Evolutionary conservation across 92 coral and sea anemone genomes (phyloP).

Genomic region (Porites divaricata): DNA sequence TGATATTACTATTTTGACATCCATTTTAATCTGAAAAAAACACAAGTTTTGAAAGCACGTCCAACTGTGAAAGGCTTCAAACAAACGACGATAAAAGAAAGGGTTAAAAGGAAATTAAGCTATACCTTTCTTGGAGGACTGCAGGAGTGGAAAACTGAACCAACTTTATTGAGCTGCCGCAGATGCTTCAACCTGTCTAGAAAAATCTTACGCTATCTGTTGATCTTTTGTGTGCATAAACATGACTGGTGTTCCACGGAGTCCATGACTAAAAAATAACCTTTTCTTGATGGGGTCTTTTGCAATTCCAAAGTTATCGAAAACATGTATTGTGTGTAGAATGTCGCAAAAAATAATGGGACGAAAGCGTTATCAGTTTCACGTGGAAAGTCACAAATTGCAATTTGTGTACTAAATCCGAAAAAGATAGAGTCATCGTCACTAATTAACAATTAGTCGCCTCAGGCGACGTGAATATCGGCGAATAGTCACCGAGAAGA

Average conservation of each 20-base stretch:
- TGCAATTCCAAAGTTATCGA: too few relatives aligned
- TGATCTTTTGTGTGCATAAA: constrained; percentile 42
- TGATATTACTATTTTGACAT: constrained; percentile 43
- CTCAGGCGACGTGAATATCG: too few relatives aligned
- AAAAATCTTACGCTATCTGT: constrained; percentile 38
- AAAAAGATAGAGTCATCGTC: too few relatives aligned
- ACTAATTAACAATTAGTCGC: too few relatives aligned
- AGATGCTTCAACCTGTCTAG: constrained; percentile 19
- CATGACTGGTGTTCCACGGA: constrained; percentile 28
- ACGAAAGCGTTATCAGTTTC: too few relatives aligned
- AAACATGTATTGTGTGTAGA: too few relatives aligned
- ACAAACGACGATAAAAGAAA: neutral
- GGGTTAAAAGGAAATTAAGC: neutral
- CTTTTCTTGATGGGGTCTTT: too few relatives aligned
- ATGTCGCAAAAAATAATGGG: too few relatives aligned
- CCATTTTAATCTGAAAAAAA: constrained; percentile 50
- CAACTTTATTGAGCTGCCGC: constrained; percentile 3
- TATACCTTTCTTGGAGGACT: neutral
- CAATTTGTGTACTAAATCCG: too few relatives aligned
- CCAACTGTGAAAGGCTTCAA: neutral
- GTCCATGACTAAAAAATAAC: neutral
- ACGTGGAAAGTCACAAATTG: too few relatives aligned
- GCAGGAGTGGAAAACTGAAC: neutral
- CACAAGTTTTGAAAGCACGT: neutral
- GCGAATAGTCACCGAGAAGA: too few relatives aligned